Base-by-base conservation (phyloP, 2,888 invertebrate genomes). In the Chloroclystis v-ata region DNA sequence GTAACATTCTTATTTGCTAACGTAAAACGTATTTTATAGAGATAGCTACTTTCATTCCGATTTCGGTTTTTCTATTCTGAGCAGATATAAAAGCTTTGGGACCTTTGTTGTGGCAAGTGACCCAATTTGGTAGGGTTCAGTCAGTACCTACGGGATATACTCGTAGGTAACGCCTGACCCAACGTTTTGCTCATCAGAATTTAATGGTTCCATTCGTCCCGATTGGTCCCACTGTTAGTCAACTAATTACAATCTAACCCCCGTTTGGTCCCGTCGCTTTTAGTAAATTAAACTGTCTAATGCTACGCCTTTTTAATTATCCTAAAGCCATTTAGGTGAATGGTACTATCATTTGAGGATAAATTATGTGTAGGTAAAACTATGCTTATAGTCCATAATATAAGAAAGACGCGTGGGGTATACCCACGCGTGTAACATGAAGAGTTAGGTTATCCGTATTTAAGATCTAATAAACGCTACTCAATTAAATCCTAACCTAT, bases 171-270 rank as follows among this genome's bases (percentile, higher is more conserved):
- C 52, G 58, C 57, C 57, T 55, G 61, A 50, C 51, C 52, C 61
- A 60, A 64, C 70, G 69, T 72, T 71, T 65, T 68, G 65, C 64
- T 69, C 65, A 67, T 67, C 68, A 63, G 60, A 72, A 63, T 74
- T 76, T 75, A 78, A 78, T 75, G 71, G 68, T 65, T 66, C 57
- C 60, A 59, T 62, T 67, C 59, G 65, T 63, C 63, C 63, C 60
- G 54, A 57, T 60, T 61, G 50, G 54, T 63, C 61, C 63, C 66
- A 57, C 57, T 58, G 59, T 59, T 60, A 62, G 59, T 57, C 62
- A 66, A 72, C 75, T 75, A 75, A 78, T 78, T 75, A 70, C 56
- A 69, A 73, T 69, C 66, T 68, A 69, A 71, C 63, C 61, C 63
- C 59, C 57, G 62, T 62, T 61, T 53, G 41, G 48, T 54, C 37